These are phyloP conservation scores for Xanthorhoe designata DNA, from an alignment of 2,888 invertebrate species.

Conservation along the genomic window DNA sequence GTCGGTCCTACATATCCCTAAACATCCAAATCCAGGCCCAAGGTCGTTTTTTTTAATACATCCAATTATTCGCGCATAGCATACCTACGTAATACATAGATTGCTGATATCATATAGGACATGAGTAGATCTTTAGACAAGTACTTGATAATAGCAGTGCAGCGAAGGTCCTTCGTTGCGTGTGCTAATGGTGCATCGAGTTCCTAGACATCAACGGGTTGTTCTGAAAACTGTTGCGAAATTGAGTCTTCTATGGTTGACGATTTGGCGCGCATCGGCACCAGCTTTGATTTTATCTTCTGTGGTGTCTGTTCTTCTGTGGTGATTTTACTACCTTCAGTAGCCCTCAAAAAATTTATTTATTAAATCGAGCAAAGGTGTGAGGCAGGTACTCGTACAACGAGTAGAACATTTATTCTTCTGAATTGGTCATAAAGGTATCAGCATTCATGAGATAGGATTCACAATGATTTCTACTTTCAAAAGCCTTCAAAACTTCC, in stretches of 20 bases:
- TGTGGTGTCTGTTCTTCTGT: slow-evolving; percentile 40
- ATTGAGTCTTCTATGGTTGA: neutral
- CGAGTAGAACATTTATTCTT: too few relatives aligned
- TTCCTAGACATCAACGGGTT: slow-evolving; percentile 48
- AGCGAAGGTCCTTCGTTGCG: slow-evolving; percentile 49
- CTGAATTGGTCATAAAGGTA: slow-evolving; percentile 43
- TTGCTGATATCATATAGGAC: slow-evolving; percentile 49
- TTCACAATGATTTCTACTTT: slow-evolving; percentile 60
- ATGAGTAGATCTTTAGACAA: slow-evolving; percentile 49
- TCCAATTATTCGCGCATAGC: neutral
- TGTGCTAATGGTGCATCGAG: slow-evolving; percentile 48
- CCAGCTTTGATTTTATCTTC: slow-evolving; percentile 52
- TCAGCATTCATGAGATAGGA: slow-evolving; percentile 54
- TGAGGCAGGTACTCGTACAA: too few relatives aligned
- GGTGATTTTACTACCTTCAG: too few relatives aligned
- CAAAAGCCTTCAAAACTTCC: slow-evolving; percentile 51
- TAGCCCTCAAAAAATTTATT: too few relatives aligned
- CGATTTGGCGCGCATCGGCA: slow-evolving; percentile 48
- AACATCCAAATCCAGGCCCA: slow-evolving; percentile 1
- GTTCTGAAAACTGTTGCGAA: slow-evolving; percentile 47
- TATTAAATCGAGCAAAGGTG: too few relatives aligned
- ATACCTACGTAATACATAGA: slow-evolving; percentile 44
- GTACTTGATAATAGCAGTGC: slow-evolving; percentile 52
- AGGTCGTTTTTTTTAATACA: neutral
- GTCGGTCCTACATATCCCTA: too few relatives aligned